Conservation (phyloP, 2,113 vertebrate genomes). For the Eonycteris spelaea region DNA sequence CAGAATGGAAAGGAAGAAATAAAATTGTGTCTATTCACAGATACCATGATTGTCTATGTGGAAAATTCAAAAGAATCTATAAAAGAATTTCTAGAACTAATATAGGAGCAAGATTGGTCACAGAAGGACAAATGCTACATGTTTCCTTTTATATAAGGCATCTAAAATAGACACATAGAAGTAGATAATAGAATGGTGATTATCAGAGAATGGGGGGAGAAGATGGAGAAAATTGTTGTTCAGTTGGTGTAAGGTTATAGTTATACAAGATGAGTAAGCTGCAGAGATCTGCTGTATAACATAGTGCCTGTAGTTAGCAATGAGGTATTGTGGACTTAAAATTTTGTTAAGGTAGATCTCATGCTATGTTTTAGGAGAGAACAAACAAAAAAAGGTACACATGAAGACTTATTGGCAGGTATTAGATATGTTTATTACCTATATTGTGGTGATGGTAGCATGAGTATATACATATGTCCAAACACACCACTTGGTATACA, state of each 20-base stretch:
- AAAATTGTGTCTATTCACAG: not conserved
- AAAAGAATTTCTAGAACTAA: not conserved
- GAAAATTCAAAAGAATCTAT: not conserved
- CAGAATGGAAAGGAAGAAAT: not conserved
- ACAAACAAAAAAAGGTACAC: not conserved
- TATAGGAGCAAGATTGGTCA: not conserved
- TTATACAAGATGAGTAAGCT: not conserved
- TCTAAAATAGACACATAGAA: not conserved
- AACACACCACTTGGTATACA: not conserved
- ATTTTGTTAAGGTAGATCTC: not conserved
- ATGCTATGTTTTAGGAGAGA: not conserved
- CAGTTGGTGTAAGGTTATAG: not conserved
- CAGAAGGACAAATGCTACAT: not conserved
- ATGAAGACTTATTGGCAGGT: not conserved
- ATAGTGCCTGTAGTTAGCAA: not conserved
- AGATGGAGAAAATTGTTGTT: not conserved
- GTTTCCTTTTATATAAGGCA: not conserved
- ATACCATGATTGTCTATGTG: not conserved
- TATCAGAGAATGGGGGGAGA: not conserved
- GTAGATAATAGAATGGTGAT: not conserved
- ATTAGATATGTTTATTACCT: not conserved
- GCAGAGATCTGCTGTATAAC: not conserved
- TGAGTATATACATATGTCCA: not conserved
- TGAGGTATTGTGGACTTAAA: not conserved
- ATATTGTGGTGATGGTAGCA: not conserved